These are phyloP conservation scores for Chelonoidis abingdonii DNA, from an alignment of 2,113 vertebrate genomes.

Conservation along the genomic window DNA sequence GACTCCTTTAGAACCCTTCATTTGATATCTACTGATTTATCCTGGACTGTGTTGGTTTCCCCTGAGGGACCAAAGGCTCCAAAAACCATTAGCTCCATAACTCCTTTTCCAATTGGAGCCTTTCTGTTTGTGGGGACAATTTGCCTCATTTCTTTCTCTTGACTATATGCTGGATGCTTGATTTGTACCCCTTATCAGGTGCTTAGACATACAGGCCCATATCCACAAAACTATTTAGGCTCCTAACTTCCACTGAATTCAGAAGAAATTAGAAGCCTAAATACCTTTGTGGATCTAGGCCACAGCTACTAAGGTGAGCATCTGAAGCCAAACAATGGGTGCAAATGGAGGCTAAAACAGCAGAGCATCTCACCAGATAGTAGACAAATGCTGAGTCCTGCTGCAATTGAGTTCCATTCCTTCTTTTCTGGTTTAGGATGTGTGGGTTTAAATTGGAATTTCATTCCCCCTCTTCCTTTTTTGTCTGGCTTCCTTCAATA, in stretches of 20 bases:
- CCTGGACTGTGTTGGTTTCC: background rate
- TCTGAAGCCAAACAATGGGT: background rate
- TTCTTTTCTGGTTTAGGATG: background rate
- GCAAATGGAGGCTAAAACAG: background rate
- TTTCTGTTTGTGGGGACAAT: background rate
- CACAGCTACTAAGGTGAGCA: background rate
- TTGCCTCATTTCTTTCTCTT: background rate
- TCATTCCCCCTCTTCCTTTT: background rate
- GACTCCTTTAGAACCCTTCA: background rate
- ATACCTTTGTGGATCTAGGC: background rate
- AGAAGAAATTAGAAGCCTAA: background rate
- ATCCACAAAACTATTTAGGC: background rate
- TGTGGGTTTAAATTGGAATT: background rate
- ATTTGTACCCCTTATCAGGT: background rate
- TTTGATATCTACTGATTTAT: background rate
- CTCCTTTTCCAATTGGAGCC: background rate
- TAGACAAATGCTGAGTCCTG: background rate
- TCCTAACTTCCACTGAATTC: background rate
- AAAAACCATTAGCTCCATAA: background rate
- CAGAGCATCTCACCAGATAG: background rate
- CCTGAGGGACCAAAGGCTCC: background rate
- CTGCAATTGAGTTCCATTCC: background rate
- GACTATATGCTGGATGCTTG: background rate
- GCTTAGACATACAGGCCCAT: background rate
- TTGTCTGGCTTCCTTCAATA: background rate